phyloP scores from a whole-genome alignment of 1,140 invertebrate genomes.

The Euschistus heros region DNA sequence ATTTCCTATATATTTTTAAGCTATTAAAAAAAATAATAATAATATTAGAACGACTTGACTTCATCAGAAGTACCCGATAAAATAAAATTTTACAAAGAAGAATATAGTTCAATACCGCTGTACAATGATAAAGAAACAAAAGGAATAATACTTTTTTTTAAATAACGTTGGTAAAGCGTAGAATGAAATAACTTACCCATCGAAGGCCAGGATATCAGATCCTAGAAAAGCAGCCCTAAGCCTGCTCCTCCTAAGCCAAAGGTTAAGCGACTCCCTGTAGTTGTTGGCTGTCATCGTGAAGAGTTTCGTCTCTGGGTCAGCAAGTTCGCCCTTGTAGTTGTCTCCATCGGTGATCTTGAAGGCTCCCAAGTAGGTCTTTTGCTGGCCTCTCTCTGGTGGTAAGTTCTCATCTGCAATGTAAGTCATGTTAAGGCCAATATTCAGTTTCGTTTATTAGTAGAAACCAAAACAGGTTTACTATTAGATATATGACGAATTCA shows the following conservation, averaged over 20 bases:
- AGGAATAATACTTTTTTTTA: no score
- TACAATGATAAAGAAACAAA: no score
- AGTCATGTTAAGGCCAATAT: not conserved
- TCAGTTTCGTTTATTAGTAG: not conserved
- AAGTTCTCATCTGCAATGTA: conserved; percentile 64
- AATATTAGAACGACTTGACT: no score
- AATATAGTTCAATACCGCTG: no score
- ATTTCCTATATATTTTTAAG: no score
- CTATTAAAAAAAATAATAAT: no score
- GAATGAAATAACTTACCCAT: conserved; percentile 49
- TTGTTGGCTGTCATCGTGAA: conserved; percentile 56
- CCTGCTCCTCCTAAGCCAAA: conserved; percentile 59
- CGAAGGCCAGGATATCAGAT: conserved; percentile 61
- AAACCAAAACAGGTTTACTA: no score
- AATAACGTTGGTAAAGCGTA: no score
- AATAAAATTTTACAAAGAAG: no score
- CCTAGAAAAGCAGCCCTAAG: conserved; percentile 54
- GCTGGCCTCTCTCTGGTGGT: conserved; percentile 53
- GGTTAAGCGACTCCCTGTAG: conserved; percentile 60
- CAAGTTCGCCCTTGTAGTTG: conserved; percentile 47
- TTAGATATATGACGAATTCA: conserved; percentile 7
- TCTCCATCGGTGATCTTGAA: conserved; percentile 59
- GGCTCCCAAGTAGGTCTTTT: conserved; percentile 66
- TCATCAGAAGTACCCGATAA: no score
- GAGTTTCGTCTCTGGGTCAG: conserved; percentile 50